Percentiles rank a stretch among this genome's conserved stretches.
These are phyloP conservation scores for Machimus rusticus DNA, from an alignment of 2,888 invertebrate species.

Conservation along the genomic window DNA sequence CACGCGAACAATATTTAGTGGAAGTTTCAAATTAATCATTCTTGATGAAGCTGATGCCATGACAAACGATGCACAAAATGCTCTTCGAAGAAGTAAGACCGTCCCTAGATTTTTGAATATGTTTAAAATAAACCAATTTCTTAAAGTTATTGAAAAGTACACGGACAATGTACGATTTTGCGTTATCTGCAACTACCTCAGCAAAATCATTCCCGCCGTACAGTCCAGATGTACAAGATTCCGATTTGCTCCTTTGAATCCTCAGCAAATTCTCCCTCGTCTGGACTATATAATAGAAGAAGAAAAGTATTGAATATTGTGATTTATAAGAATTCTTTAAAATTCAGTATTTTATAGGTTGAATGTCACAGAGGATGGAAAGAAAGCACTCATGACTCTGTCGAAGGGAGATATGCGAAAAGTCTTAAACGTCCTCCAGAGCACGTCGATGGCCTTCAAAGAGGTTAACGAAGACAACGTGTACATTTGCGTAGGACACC, in stretches of 20 bases:
- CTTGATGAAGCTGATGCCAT: slow-evolving; percentile 99
- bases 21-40: slow-evolving; percentile 93
- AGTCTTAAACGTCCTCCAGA: slow-evolving; percentile 95
- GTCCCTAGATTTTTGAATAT: slow-evolving; percentile 53
- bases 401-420: slow-evolving; percentile 98
- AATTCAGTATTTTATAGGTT: slow-evolving; percentile 67
- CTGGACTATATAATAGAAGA: slow-evolving; percentile 81
- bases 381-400: slow-evolving; percentile 85
- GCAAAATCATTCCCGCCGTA: slow-evolving; percentile 97
- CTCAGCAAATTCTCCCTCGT: slow-evolving; percentile 88
- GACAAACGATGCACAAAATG: slow-evolving; percentile 99
- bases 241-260: slow-evolving; percentile 88
- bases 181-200: slow-evolving; percentile 97
- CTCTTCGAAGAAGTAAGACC: slow-evolving; percentile 82
- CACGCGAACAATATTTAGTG: slow-evolving; percentile 92
- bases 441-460: slow-evolving; percentile 92
- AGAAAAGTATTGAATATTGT: slow-evolving; percentile 71
- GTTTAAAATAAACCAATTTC: background rate
- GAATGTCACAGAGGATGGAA: slow-evolving; percentile 84
- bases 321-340: background rate
- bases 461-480: slow-evolving; percentile 87
- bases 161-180: slow-evolving; percentile 99
- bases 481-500: slow-evolving; percentile 97
- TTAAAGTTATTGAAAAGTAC: slow-evolving; percentile 94
- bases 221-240: slow-evolving; percentile 98